Conservation (phyloP, 2,888 invertebrate species). For the Trissolcus brochymenae region DNA sequence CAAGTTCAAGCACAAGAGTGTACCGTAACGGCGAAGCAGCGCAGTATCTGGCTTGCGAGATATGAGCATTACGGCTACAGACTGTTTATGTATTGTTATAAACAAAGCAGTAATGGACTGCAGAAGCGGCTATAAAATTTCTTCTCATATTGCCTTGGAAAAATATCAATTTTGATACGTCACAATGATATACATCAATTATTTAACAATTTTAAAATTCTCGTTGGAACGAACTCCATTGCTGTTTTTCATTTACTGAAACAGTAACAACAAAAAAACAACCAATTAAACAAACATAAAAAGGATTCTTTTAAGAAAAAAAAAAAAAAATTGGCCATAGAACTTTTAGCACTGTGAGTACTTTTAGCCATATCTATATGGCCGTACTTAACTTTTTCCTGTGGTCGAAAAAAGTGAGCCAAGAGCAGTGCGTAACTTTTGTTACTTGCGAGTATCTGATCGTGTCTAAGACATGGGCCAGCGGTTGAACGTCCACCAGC, state of each 20-base stretch:
- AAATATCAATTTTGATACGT: slow-evolving; percentile 35
- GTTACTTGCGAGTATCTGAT: slow-evolving; percentile 72
- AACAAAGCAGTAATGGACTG: slow-evolving; percentile 75
- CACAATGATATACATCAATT: not conserved
- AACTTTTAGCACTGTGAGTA: slow-evolving; percentile 13
- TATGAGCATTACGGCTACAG: slow-evolving; percentile 69
- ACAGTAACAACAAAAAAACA: too few species aligned
- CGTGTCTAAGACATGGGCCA: slow-evolving; percentile 62
- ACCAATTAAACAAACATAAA: too few species aligned
- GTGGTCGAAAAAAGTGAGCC: slow-evolving; percentile 36
- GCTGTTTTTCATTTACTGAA: too few species aligned
- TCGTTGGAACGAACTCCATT: too few species aligned
- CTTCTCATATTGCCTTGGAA: slow-evolving; percentile 61
- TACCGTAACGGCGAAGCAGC: slow-evolving; percentile 57
- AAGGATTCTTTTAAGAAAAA: too few species aligned
- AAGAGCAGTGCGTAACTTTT: slow-evolving; percentile 70
- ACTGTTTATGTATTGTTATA: slow-evolving; percentile 74
- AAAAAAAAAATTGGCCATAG: not conserved
- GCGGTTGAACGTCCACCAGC: slow-evolving; percentile 66
- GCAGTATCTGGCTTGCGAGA: slow-evolving; percentile 58
- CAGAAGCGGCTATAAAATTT: slow-evolving; percentile 73
- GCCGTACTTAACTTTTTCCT: slow-evolving; percentile 45
- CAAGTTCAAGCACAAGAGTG: slow-evolving; percentile 53
- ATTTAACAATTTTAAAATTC: too few species aligned
- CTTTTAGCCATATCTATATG: slow-evolving; percentile 40